Conservation (phyloP, 2,113 vertebrate species). For the Gorsachius goisagi region DNA sequence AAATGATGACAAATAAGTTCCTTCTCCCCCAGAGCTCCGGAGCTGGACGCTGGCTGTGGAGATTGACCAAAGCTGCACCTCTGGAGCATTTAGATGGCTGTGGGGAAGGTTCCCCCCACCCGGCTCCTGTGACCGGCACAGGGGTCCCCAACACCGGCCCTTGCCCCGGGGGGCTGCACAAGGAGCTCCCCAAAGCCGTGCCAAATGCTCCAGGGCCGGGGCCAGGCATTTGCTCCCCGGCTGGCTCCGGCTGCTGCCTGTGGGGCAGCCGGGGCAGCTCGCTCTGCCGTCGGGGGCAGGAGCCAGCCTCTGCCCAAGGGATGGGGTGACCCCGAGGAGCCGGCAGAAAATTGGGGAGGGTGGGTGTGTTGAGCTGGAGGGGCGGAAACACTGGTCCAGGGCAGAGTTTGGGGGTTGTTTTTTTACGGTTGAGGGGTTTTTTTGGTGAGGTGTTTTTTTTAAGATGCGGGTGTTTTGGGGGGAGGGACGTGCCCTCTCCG, state of each 20-base stretch:
- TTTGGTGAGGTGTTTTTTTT: neutral
- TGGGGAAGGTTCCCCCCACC: neutral
- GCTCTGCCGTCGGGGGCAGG: neutral
- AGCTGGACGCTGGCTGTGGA: neutral
- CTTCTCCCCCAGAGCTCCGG: neutral
- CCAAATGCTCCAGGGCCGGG: rapidly evolving
- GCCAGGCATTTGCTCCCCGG: rapidly evolving
- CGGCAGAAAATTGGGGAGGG: neutral
- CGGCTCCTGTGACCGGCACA: rapidly evolving
- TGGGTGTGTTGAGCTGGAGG: neutral
- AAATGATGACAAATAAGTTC: neutral
- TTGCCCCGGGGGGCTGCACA: neutral
- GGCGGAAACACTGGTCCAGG: neutral
- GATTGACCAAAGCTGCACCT: neutral
- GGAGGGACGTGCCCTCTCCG: neutral
- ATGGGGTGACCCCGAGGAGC: neutral
- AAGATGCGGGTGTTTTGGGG: neutral
- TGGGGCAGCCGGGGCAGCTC: neutral
- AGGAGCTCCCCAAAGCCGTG: neutral
- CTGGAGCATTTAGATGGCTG: neutral
- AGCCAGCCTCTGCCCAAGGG: neutral
- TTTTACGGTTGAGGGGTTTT: neutral
- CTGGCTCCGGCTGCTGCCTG: rapidly evolving
- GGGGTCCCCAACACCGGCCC: rapidly evolving
- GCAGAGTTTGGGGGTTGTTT: neutral